Evolutionary conservation across 2,113 vertebrate species (phyloP).

Genomic region (Chaenocephalus aceratus): DNA sequence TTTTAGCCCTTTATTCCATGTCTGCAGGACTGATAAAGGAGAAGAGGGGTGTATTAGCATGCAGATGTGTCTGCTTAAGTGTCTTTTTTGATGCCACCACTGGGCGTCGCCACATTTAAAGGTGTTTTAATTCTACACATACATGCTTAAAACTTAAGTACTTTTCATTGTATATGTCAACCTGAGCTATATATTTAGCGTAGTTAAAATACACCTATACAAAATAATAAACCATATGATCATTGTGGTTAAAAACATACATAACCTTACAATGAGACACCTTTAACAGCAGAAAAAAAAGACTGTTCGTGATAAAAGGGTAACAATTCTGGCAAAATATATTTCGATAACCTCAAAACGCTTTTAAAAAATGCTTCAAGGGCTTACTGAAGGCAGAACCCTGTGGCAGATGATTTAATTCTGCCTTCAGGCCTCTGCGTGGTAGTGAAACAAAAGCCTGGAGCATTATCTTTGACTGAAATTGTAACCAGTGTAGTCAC

Average conservation of each 20-base stretch:
- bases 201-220: too few species aligned
- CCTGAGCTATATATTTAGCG: not conserved
- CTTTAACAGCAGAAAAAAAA: not conserved
- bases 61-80: not conserved
- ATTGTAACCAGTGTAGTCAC: slow-evolving; percentile 48
- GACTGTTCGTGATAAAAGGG: not conserved
- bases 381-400: slow-evolving; percentile 69
- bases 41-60: not conserved
- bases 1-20: not conserved
- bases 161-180: too few species aligned
- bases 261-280: not conserved
- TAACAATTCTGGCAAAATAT: not conserved
- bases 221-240: not conserved
- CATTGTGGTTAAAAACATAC: not conserved
- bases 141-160: not conserved
- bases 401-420: slow-evolving; percentile 52
- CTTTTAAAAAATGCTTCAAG: slow-evolving; percentile 50
- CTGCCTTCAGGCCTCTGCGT: slow-evolving; percentile 69
- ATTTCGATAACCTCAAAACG: slow-evolving; percentile 43
- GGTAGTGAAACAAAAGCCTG: slow-evolving; percentile 64
- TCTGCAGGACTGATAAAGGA: not conserved
- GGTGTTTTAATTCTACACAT: not conserved
- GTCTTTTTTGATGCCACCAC: not conserved
- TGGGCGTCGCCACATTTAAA: not conserved
- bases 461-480: slow-evolving; percentile 65